phyloP scores from a whole-genome alignment of 1,140 invertebrate genomes.

The Euschistus heros region DNA sequence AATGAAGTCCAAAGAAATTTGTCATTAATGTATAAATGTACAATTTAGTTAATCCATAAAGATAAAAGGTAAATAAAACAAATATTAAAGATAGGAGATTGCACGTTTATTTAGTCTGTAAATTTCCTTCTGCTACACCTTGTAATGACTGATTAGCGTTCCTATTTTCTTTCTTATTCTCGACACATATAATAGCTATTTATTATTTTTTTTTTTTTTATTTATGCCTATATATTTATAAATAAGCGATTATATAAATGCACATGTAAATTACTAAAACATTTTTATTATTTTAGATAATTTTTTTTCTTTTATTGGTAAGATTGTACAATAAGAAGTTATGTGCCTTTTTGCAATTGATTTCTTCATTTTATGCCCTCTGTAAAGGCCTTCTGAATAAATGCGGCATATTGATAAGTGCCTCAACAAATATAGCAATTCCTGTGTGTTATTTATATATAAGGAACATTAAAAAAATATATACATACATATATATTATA shows the following conservation, averaged over 20 bases:
- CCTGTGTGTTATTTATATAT: too few species aligned
- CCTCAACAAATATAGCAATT: too few species aligned
- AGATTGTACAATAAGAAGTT: constrained; percentile 2
- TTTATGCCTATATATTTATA: background rate
- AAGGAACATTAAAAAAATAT: too few species aligned
- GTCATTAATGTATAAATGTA: too few species aligned
- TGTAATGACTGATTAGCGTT: constrained; percentile 14
- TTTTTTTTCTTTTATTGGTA: background rate
- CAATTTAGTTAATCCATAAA: too few species aligned
- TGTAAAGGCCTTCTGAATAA: too few species aligned
- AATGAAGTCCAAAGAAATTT: too few species aligned
- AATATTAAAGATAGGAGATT: too few species aligned
- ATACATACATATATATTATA: too few species aligned
- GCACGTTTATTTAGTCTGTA: background rate
- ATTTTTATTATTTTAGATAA: constrained; percentile 3
- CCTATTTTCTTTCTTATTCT: constrained; percentile 11
- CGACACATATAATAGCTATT: constrained; percentile 5
- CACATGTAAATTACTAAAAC: background rate
- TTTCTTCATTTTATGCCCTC: background rate
- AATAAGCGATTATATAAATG: background rate
- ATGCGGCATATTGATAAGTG: too few species aligned
- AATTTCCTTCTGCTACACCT: constrained; percentile 12
- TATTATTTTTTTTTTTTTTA: background rate
- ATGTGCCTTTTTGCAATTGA: constrained; percentile 11
- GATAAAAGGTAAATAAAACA: too few species aligned